A percentile compares a stretch with the other conserved stretches of the same genome.
Evolutionary conservation across 2,113 vertebrate genomes (phyloP).

Genomic region (Anthoscopus minutus): DNA sequence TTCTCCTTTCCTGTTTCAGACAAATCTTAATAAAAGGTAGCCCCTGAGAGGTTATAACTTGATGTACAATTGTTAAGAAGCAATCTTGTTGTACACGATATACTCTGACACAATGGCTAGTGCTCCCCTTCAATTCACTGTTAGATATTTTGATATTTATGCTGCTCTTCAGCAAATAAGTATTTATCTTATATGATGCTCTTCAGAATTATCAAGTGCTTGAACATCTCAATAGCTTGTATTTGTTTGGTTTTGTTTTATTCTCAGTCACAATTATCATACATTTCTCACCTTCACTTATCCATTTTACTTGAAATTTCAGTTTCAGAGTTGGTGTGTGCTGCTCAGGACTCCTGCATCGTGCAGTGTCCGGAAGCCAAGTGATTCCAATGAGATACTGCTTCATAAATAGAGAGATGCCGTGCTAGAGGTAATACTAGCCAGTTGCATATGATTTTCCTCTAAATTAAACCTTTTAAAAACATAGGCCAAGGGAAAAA

Average conservation of each 20-base stretch:
- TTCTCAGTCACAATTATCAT: not conserved
- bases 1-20: not conserved
- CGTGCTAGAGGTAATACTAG: not conserved
- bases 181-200: not conserved
- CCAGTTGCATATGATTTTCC: not conserved
- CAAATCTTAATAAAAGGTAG: not conserved
- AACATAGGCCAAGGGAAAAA: fast-evolving
- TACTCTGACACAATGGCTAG: not conserved
- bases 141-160: not conserved
- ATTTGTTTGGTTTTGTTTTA: no score
- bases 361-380: fast-evolving
- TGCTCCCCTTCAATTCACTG: not conserved
- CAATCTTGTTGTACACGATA: not conserved
- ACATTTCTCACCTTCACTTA: not conserved
- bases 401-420: not conserved
- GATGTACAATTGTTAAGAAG: not conserved
- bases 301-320: not conserved
- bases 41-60: not conserved
- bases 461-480: not conserved
- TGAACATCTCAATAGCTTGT: not conserved
- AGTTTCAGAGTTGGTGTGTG: not conserved
- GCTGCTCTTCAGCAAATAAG: not conserved
- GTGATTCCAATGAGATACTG: fast-evolving
- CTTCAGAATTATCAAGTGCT: not conserved
- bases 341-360: fast-evolving